Conservation (phyloP, 2,888 invertebrate genomes). For the Agrilus biguttatus region DNA sequence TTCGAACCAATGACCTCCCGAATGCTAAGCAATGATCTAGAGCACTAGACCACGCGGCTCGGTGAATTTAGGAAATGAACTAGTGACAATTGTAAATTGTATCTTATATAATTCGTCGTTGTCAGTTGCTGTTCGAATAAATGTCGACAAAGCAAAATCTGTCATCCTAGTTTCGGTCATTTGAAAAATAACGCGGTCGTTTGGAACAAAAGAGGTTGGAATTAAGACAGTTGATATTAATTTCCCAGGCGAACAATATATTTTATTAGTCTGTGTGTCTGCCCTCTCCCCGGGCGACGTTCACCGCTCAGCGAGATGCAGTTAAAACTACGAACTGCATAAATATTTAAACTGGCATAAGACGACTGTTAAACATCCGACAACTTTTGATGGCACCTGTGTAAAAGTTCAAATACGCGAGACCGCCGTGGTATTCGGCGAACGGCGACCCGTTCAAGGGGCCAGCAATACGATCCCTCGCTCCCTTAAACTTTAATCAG, state of each 20-base stretch:
- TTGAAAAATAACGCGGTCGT: slow-evolving; percentile 31
- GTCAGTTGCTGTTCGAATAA: too few species aligned
- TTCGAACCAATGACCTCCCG: too few species aligned
- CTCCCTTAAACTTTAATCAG: too few species aligned
- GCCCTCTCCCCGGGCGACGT: slow-evolving; percentile 23
- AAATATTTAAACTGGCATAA: slow-evolving; percentile 24
- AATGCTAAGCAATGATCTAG: too few species aligned
- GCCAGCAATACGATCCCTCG: too few species aligned
- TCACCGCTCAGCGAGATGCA: slow-evolving; percentile 29
- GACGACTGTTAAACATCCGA: slow-evolving; percentile 12
- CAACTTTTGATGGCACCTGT: slow-evolving; percentile 15
- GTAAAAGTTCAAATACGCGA: slow-evolving; percentile 8
- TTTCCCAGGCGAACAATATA: slow-evolving; percentile 35
- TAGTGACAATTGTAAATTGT: too few species aligned
- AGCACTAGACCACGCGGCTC: too few species aligned
- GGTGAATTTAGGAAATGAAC: too few species aligned
- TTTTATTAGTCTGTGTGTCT: slow-evolving; percentile 33
- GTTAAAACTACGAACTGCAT: slow-evolving; percentile 27
- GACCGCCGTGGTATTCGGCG: background rate
- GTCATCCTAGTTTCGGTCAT: slow-evolving; percentile 8
- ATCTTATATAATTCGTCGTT: too few species aligned
- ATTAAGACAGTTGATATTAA: slow-evolving; percentile 36
- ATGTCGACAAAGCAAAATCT: too few species aligned
- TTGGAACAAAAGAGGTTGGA: slow-evolving; percentile 30
- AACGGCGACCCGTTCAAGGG: too few species aligned